Base-by-base conservation (phyloP, 2,888 invertebrate species). In the Tryphoninae sp. region DNA sequence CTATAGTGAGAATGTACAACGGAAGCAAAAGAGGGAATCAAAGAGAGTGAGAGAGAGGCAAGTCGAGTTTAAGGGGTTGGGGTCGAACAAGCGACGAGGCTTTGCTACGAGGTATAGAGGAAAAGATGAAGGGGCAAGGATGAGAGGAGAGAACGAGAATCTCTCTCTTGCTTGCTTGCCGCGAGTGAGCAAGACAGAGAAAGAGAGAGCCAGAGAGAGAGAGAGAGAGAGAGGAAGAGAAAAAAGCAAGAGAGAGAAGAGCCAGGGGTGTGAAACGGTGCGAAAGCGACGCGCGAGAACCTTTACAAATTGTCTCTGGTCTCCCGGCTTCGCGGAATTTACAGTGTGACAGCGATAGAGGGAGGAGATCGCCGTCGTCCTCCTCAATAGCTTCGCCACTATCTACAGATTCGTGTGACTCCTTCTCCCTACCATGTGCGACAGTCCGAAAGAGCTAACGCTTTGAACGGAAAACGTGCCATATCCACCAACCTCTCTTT, bases 231-330 rank as follows among this genome's bases (percentile, higher is more conserved):
- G 16, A 53, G 26, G 6, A n/a, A 51, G 51, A 49, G 19, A 22
- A 9, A 2, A 16, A 22, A 16, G 23, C 53, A 65, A 55, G 64
- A 42, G 23, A 53, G n/a, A 13, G 13, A 13, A 9, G 9, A 11
- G 13, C 26, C 49, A 26, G 55, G 33, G 65, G 62, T 58, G 82
- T 72, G 67, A 79, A 82, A 73, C 78, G 65, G 55, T 67, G 78
- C 65, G 74, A 75, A 78, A 78, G 71, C 71, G 40, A 64, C 58
- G 61, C 59, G 40, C 69, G 69, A 64, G 73, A 65, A 74, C 73
- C 80, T 81, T 71, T 74, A 33, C 77, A 74, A 78, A 71, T 74
- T 81, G 80, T 81, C 78, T 65, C 58, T 71, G 81, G 78, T 71
- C 76, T 82, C 82, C 62, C 68, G 62, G 72, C 68, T 77, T 4